phyloP scores from a whole-genome alignment of 2,113 vertebrate species.

The Phalacrocorax carbo region DNA sequence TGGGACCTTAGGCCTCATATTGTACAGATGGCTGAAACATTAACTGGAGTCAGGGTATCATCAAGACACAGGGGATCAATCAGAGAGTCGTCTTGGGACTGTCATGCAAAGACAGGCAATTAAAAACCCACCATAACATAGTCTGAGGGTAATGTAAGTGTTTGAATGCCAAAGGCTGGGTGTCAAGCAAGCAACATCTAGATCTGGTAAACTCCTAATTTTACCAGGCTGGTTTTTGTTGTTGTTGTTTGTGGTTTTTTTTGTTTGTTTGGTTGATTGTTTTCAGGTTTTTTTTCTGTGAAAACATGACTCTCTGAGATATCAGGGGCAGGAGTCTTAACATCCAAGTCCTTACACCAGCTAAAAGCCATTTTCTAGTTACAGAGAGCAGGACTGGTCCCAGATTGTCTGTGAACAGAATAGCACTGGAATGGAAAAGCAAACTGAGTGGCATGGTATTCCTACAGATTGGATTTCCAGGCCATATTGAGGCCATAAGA shows the following conservation, averaged over 20 bases:
- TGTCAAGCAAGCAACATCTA: not conserved
- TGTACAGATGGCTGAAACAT: conserved; percentile 28
- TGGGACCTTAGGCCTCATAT: conserved; percentile 34
- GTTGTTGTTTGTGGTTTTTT: too few relatives aligned
- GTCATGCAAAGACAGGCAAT: conserved; percentile 16
- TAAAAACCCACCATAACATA: not conserved
- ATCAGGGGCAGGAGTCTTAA: not conserved
- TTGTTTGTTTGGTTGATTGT: too few relatives aligned
- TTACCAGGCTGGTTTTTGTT: not conserved
- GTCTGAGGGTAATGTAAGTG: not conserved
- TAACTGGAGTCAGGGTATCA: not conserved
- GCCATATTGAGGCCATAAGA: not conserved
- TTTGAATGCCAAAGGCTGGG: not conserved
- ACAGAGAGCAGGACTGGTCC: not conserved
- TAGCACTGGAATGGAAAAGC: not conserved
- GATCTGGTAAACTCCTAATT: not conserved
- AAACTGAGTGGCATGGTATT: not conserved
- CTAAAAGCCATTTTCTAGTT: not conserved
- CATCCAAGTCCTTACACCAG: not conserved
- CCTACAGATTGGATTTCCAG: not conserved
- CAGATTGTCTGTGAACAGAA: not conserved
- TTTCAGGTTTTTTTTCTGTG: not conserved
- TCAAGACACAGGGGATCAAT: conserved; percentile 34
- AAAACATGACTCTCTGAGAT: not conserved
- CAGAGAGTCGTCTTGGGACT: not conserved